A percentile compares a stretch with the other conserved stretches of the same genome.
phyloP scores from a whole-genome alignment of 2,113 vertebrate genomes.

The Eulacestoma nigropectus region DNA sequence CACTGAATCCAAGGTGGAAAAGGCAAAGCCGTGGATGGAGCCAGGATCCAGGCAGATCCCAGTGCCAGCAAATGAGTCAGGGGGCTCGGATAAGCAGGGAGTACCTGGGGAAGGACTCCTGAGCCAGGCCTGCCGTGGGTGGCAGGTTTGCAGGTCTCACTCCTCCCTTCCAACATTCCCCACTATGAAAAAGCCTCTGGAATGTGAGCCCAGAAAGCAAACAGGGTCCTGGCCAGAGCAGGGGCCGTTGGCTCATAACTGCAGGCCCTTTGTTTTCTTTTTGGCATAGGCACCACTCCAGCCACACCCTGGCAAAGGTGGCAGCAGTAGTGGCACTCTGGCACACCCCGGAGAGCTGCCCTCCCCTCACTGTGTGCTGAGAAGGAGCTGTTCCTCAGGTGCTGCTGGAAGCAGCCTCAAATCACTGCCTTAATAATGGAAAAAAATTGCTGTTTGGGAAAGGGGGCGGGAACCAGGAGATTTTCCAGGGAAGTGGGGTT shows the following conservation, averaged over 20 bases:
- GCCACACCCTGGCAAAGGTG: background rate
- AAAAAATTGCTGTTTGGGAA: background rate
- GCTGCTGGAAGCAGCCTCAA: background rate
- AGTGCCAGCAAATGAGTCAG: background rate
- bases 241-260: accelerated
- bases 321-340: accelerated
- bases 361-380: accelerated
- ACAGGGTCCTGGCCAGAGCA: background rate
- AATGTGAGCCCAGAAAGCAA: background rate
- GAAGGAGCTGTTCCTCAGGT: accelerated
- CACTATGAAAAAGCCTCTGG: background rate
- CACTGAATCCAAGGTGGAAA: background rate
- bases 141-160: background rate
- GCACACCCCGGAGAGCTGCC: background rate
- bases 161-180: background rate
- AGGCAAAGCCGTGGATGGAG: background rate
- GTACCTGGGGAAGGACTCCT: background rate
- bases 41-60: background rate
- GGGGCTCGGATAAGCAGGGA: accelerated
- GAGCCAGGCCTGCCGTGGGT: accelerated
- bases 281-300: background rate
- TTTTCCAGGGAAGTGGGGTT: background rate
- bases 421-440: accelerated
- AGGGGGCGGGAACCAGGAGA: accelerated
- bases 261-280: background rate